Evolutionary conservation across 2,113 vertebrate genomes (phyloP).

Genomic region (Agapornis roseicollis): DNA sequence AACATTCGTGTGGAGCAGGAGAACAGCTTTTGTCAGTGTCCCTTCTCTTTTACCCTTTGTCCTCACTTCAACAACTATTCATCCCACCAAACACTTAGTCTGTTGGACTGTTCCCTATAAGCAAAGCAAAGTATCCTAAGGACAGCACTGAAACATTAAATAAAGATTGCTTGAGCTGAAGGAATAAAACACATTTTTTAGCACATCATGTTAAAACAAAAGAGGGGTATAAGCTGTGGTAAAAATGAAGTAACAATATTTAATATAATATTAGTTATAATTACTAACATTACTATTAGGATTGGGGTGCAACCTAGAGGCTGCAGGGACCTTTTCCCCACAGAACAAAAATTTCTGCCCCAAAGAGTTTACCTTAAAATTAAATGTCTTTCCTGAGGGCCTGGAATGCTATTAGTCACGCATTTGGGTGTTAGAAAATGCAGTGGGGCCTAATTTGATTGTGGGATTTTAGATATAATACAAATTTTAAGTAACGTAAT

Average conservation of each 20-base stretch:
- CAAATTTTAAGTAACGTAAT: constrained; percentile 3
- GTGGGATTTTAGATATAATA: not conserved
- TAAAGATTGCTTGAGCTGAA: not conserved
- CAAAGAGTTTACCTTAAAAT: not conserved
- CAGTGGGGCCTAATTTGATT: constrained; percentile 6
- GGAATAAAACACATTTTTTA: not conserved
- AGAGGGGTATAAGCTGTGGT: not conserved
- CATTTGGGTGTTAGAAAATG: not conserved
- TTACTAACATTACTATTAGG: not conserved
- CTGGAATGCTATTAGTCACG: not conserved
- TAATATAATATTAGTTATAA: not conserved
- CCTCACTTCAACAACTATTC: not conserved
- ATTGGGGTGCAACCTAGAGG: not conserved
- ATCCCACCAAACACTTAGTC: not conserved
- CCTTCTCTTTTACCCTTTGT: not conserved
- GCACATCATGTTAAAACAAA: not conserved
- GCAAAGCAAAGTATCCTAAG: not conserved
- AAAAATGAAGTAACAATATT: not conserved
- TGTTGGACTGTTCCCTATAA: not conserved
- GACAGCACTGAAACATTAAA: not conserved
- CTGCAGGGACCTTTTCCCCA: not conserved
- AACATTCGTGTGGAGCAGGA: not conserved
- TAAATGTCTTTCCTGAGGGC: not conserved
- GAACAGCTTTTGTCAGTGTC: not conserved
- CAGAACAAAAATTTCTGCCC: not conserved